Conservation (phyloP, 2,797 vertebrate genomes). For the Lateolabrax maculatus region DNA sequence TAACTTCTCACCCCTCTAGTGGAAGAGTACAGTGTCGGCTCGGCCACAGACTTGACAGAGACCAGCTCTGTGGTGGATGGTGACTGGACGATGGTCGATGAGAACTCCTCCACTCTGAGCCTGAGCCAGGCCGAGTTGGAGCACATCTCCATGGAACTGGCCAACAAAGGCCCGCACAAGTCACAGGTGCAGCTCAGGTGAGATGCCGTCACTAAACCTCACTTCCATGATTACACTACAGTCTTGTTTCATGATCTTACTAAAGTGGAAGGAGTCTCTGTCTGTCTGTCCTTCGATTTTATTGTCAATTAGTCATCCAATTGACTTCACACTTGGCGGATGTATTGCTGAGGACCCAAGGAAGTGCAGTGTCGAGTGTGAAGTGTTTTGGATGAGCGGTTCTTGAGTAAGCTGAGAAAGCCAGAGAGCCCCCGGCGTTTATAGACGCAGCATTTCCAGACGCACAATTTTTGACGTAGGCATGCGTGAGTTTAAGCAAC, state of each 20-base stretch:
- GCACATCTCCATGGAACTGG: slow-evolving; percentile 97
- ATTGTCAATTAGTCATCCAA: too few species aligned
- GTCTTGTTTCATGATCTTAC: background rate
- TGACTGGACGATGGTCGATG: slow-evolving; percentile 98
- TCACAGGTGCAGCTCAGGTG: slow-evolving; percentile 98
- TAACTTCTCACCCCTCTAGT: slow-evolving; percentile 75
- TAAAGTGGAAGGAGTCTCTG: too few species aligned
- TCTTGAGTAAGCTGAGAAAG: too few species aligned
- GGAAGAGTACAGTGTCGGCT: slow-evolving; percentile 98
- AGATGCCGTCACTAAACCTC: slow-evolving; percentile 20
- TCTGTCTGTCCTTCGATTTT: too few species aligned
- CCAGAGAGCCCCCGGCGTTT: too few species aligned
- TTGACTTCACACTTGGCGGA: too few species aligned
- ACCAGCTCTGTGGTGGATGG: slow-evolving; percentile 98
- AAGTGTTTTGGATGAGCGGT: too few species aligned
- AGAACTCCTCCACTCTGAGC: slow-evolving; percentile 93
- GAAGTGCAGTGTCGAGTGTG: too few species aligned
- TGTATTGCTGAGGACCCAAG: too few species aligned
- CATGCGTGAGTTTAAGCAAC: too few species aligned
- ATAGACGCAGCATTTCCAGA: too few species aligned
- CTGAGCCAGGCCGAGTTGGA: slow-evolving; percentile 96
- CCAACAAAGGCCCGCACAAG: slow-evolving; percentile 97
- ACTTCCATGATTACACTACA: background rate
- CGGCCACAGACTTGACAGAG: slow-evolving; percentile 97
- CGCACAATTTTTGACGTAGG: too few species aligned